Percentiles rank a stretch among this genome's conserved stretches.
phyloP scores from a whole-genome alignment of 1,140 invertebrate species.

The Saccostrea glomerata region DNA sequence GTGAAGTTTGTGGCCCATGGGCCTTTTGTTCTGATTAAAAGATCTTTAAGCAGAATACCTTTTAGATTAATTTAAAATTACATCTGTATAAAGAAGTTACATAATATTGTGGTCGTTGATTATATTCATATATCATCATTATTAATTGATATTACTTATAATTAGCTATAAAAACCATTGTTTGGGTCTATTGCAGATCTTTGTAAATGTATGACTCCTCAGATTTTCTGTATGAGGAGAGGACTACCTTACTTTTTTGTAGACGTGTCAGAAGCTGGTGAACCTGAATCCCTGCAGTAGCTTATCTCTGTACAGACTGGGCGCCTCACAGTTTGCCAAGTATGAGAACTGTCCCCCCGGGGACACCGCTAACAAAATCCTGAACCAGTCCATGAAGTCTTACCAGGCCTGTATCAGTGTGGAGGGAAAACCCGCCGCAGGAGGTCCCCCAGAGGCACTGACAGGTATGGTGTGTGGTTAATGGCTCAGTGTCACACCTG shows the following conservation, averaged over 20 bases:
- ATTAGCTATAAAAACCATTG: too few relatives aligned
- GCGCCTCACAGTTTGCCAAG: conserved; percentile 72
- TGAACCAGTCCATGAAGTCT: conserved; percentile 70
- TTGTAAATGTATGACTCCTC: too few relatives aligned
- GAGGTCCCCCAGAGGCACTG: conserved; percentile 67
- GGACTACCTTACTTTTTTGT: neutral
- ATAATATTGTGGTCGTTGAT: too few relatives aligned
- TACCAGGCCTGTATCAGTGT: conserved; percentile 71
- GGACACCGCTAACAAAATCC: conserved; percentile 63
- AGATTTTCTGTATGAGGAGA: too few relatives aligned
- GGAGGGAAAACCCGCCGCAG: conserved; percentile 73
- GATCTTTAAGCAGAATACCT: too few relatives aligned
- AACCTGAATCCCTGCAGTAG: conserved; percentile 73
- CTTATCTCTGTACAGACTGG: conserved; percentile 74
- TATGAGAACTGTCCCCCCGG: conserved; percentile 72
- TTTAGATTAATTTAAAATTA: too few relatives aligned
- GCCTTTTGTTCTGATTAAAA: too few relatives aligned
- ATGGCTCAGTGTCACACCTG: conserved; percentile 40
- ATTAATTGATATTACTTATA: too few relatives aligned
- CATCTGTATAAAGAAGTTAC: too few relatives aligned
- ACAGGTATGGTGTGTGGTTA: conserved; percentile 61
- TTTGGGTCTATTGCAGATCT: too few relatives aligned
- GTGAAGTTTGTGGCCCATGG: too few relatives aligned
- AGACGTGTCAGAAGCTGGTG: conserved; percentile 77
- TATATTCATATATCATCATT: too few relatives aligned